Evolutionary conservation across 2,797 vertebrate genomes (phyloP), one percentile per base, ranked within the genome.

Genomic region (Karalla daura): DNA sequence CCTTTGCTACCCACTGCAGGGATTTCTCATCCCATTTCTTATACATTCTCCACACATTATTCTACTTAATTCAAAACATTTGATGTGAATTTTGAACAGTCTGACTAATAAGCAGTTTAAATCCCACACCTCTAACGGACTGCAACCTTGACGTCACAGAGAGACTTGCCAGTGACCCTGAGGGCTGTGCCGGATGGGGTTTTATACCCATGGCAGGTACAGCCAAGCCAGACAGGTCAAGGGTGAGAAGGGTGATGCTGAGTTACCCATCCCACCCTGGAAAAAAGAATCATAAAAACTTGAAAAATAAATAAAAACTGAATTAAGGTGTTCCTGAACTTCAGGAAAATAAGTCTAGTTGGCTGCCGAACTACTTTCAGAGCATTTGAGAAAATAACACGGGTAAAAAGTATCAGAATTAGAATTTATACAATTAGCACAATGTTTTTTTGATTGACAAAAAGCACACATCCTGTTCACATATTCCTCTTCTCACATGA

Each of bases 11-110:
- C 46, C 28, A 55, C 58, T 36, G 69, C 46, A 25, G 53, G 56
- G 69, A 70, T 70, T 70, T 51, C 15, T 63, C 67, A 68, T 41
- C 32, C 41, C 15, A 33, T 68, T 74, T 43, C 3, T 25, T 30
- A 23, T 36, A 68, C 17, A 55, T 71, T 72, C 52, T 46, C 27
- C 28, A 41, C 61, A 69, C 17, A 64, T 60, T 47, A 63, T 33
- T 60, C 15, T 37, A 36, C 63, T 66, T 56, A 37, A 40, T 18
- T 60, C 33, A 30, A 54, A 74, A 63, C 25, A 59, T 59, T 55
- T 28, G 4, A 13, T 45, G 27, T 11, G 23, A 24, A 27, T 68
- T 70, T 63, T 52, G 23, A 53, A 44, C 20, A 30, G 11, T 20
- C 35, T 50, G 59, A 62, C 74, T 53, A 49, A 33, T 28, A 41